Percentiles rank a stretch among this genome's conserved stretches.
Evolutionary conservation across 2,888 invertebrate genomes (phyloP).

Genomic region (Xestia xanthographa): DNA sequence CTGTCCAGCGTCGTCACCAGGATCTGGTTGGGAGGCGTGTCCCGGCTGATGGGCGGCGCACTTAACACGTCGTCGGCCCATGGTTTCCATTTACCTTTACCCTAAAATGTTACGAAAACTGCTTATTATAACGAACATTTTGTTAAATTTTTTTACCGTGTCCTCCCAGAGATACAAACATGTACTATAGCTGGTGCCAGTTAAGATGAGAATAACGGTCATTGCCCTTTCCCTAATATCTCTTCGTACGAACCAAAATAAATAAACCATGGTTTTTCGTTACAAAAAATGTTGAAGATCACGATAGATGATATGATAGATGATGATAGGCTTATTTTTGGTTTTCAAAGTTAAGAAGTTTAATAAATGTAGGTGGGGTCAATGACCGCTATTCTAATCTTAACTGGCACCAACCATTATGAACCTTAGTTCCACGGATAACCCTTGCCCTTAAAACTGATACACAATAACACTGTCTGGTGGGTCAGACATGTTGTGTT

Average conservation of each 20-base stretch:
- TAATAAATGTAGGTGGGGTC: too few species aligned
- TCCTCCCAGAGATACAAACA: not conserved
- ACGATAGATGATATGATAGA: too few species aligned
- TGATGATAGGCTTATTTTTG: too few species aligned
- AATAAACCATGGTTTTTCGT: too few species aligned
- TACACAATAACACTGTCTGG: not conserved
- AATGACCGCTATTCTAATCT: too few species aligned
- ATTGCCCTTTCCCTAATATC: too few species aligned
- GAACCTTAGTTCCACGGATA: not conserved
- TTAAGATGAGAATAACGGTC: too few species aligned
- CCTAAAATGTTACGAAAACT: constrained; percentile 83
- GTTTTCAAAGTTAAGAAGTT: too few species aligned
- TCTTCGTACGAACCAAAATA: too few species aligned
- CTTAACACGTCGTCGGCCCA: constrained; percentile 96
- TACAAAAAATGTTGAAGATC: too few species aligned
- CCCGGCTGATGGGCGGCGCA: constrained; percentile 95
- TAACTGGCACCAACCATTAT: too few species aligned
- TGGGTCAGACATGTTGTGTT: not conserved
- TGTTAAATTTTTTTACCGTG: not conserved
- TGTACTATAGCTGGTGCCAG: too few species aligned
- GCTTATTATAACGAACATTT: not conserved
- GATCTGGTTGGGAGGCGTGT: constrained; percentile 98
- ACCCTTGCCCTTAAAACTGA: not conserved
- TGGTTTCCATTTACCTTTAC: constrained; percentile 97
- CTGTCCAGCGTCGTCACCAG: constrained; percentile 98